phyloP scores from a whole-genome alignment of 2,797 vertebrate species.

The Diglossa cyanea region DNA sequence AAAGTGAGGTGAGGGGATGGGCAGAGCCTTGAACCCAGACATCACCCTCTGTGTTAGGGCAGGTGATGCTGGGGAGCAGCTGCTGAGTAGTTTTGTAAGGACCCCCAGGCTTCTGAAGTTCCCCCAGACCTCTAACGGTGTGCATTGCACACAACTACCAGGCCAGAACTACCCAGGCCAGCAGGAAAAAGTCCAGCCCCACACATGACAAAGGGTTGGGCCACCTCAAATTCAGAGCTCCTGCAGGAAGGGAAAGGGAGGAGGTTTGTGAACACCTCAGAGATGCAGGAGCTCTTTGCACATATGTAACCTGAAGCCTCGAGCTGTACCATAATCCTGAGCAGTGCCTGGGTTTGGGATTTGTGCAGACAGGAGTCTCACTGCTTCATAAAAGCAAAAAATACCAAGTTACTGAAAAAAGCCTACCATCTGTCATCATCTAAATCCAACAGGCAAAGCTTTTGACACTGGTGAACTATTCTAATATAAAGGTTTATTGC shows the following conservation, averaged over 20 bases:
- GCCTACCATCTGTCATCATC: not conserved
- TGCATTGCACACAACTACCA: not conserved
- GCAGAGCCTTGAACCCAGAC: not conserved
- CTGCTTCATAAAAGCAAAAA: not conserved
- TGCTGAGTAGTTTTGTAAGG: not conserved
- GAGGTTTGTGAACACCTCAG: not conserved
- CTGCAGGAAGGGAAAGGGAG: not conserved
- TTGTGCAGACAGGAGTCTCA: not conserved
- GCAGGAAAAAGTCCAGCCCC: not conserved
- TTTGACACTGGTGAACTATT: not conserved
- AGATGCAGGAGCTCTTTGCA: not conserved
- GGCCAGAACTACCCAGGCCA: not conserved
- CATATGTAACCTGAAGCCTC: not conserved
- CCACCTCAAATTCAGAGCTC: not conserved
- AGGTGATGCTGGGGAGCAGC: not conserved
- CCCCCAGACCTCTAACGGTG: fast-evolving
- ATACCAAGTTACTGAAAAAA: not conserved
- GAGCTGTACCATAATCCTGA: not conserved
- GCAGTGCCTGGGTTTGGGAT: not conserved
- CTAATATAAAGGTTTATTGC: not conserved
- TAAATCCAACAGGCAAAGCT: not conserved
- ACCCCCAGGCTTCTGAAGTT: not conserved
- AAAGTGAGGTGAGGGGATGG: not conserved
- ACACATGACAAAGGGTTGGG: not conserved
- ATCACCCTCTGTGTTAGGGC: not conserved